Evolutionary conservation across 37 sponge, comb jelly and placozoan species (phyloP), one percentile per base, ranked within the genome.

Genomic region (Bolinopsis microptera): DNA sequence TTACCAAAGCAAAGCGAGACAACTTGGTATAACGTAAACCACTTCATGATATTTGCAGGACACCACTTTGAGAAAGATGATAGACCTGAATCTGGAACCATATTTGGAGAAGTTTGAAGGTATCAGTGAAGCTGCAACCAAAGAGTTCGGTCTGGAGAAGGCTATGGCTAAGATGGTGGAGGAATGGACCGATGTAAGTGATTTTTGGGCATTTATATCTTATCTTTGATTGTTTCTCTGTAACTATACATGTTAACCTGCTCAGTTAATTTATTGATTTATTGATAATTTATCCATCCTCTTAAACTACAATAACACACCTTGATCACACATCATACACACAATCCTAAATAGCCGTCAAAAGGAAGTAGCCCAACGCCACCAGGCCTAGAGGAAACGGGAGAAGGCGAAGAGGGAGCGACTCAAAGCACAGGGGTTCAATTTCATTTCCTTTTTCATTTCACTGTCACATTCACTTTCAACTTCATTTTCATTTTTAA

Each of bases 51-150:
- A 27, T 32, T 35, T 32, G 5, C 74, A 97, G 96, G 97, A 95
- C 69, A 94, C 98, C 22, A 96, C 95, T 38, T 94, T 99, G 21
- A 93, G 95, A 37, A 94, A 94, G 74, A 96, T 96, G 77, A 93
- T 99, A 76, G 97, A 96, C 37, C 95, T 97, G 96, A 97, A 96
- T 69, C 86, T 99, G 70, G 99, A 99, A 92, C 69, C 95, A 28
- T 94, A 96, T 36, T 94, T 99, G 93, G 97, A 97, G 92, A 96
- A 96, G 94, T 99, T 99, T 95, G 99, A 99, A 93, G 93, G 93
- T 24, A 97, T 99, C 94, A 97, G 97, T 94, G 99, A 99, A 80
- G 97, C 96, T 31, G 99, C 99, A 34, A 97, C 96, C 96, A 99
- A 97, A 93, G 99, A 99, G 93, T 93, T 93, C 86, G 96, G 97